Conservation (phyloP, 1,140 invertebrate genomes). For the Acyrthosiphon pisum region DNA sequence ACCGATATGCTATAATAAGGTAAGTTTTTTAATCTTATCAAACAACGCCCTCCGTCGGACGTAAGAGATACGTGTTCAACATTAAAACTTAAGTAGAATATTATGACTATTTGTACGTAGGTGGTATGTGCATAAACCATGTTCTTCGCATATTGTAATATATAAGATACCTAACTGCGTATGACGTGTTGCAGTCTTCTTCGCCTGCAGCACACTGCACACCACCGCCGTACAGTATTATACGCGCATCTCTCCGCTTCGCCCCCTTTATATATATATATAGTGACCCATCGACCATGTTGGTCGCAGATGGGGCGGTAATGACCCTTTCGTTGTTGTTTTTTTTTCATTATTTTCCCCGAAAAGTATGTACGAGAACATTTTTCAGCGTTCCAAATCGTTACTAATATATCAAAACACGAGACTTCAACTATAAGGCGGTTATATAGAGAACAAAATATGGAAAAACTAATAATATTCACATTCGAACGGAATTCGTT, state of each 20-base stretch:
- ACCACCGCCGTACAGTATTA: neutral
- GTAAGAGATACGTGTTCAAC: neutral
- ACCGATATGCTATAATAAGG: neutral
- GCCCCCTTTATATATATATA: neutral
- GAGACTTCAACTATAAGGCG: neutral
- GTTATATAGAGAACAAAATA: neutral
- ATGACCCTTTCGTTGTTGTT: constrained; percentile 5
- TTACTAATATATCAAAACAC: constrained; percentile 26
- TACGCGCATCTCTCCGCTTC: neutral
- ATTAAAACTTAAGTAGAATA: neutral
- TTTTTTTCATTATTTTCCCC: neutral
- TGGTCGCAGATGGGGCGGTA: constrained; percentile 47
- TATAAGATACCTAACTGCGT: neutral
- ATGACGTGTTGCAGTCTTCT: neutral
- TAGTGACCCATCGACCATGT: constrained; percentile 1
- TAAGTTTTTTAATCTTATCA: constrained; percentile 10
- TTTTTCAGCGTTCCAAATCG: constrained; percentile 24
- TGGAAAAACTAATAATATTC: neutral
- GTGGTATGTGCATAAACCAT: neutral
- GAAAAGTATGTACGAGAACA: neutral
- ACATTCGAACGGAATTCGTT: neutral
- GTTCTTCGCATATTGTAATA: neutral
- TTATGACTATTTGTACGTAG: neutral
- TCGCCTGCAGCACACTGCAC: neutral
- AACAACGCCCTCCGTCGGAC: neutral